These are phyloP conservation scores for Branchipolynoe longqiensis DNA, from an alignment of 2,888 invertebrate species.

Conservation along the genomic window DNA sequence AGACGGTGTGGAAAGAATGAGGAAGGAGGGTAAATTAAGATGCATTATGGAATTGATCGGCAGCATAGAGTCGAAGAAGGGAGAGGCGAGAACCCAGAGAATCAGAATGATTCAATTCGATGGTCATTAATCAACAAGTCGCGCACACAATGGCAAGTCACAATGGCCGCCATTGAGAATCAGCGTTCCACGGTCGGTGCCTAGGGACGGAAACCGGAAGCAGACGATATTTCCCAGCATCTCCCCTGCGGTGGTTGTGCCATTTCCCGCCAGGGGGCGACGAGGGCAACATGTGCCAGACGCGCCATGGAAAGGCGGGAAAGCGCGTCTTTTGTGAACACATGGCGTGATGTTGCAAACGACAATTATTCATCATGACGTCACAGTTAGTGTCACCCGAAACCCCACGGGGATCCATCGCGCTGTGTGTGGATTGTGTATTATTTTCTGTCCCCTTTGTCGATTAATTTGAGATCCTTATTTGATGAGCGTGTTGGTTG, in stretches of 20 bases:
- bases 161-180: background rate
- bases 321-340: conserved; percentile 10
- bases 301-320: background rate
- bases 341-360: background rate
- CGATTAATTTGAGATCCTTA: too few species aligned
- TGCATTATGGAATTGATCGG: too few species aligned
- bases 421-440: too few species aligned
- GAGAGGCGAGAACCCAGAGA: background rate
- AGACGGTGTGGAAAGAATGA: too few species aligned
- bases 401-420: too few species aligned
- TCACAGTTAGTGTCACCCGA: background rate
- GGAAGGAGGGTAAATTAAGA: too few species aligned
- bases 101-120: background rate
- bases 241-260: too few species aligned
- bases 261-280: background rate
- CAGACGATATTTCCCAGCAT: conserved; percentile 20
- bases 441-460: too few species aligned
- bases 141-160: conserved; percentile 18
- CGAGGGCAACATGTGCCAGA: background rate
- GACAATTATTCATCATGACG: conserved; percentile 42
- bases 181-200: background rate
- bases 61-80: too few species aligned
- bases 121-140: conserved; percentile 20
- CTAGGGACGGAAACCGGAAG: background rate
- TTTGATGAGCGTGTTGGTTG: too few species aligned